phyloP scores from a whole-genome alignment of 2,113 vertebrate genomes.

The Planiliza haematocheilus region DNA sequence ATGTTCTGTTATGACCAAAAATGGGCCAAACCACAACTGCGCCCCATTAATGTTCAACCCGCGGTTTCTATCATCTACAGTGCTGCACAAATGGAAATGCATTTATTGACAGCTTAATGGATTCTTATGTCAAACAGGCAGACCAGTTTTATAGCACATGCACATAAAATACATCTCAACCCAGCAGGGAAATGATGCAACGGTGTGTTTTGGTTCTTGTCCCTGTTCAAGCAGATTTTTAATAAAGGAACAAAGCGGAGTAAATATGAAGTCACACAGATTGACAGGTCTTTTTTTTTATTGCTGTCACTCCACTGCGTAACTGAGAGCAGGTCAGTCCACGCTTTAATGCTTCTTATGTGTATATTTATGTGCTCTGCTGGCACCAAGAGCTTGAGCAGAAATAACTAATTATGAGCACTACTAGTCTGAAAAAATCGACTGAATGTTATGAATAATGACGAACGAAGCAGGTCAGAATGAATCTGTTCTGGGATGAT shows the following conservation, averaged over 20 bases:
- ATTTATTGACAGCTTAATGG: conserved; percentile 44
- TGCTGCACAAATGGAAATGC: conserved; percentile 24
- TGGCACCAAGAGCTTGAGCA: neutral
- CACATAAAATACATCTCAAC: neutral
- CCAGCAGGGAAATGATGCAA: neutral
- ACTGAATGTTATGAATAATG: neutral
- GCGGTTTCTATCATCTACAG: conserved; percentile 14
- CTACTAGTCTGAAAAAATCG: neutral
- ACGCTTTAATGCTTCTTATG: neutral
- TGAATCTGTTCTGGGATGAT: neutral
- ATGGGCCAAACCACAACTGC: conserved; percentile 33
- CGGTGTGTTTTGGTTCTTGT: neutral
- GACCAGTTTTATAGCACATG: neutral
- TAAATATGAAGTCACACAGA: neutral
- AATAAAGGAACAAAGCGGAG: neutral
- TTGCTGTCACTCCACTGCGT: no score
- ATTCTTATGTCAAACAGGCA: neutral
- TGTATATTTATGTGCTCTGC: neutral
- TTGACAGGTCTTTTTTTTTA: neutral
- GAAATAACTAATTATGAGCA: neutral
- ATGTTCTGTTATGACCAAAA: conserved; percentile 29
- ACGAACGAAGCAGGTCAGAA: neutral
- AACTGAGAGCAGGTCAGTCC: neutral
- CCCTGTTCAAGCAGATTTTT: neutral
- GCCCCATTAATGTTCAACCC: conserved; percentile 42